Base-by-base conservation (phyloP, 2,888 invertebrate genomes). In the Synanthedon formicaeformis region DNA sequence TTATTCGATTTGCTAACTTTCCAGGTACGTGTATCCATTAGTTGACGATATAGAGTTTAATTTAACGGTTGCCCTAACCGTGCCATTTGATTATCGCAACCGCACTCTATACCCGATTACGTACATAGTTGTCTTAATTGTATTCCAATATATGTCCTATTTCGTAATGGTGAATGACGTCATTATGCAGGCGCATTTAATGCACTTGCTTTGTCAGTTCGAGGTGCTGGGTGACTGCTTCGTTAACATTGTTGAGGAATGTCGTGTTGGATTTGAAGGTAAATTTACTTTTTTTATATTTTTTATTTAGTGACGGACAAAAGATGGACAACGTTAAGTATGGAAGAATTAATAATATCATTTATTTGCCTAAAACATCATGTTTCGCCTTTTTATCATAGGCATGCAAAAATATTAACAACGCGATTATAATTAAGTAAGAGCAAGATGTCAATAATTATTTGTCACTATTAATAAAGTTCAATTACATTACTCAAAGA, bases 31-130 rank as follows among this genome's bases (percentile, higher is more conserved):
- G 1, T 58, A 57, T 16, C 63, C 61, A 3, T 51, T 63, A 11
- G 51, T 61, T 27, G 63, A 63, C 48, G 59, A 60, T 23, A 12
- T 59, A 18, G 61, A 61, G 12, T 63, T 59, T 54, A 63, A 63
- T 23, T 34, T 61, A 14, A 27, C 56, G 14, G 54, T 55, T 0
- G 49, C 56, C 8, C 34, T 60, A 1, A 52, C 51, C 5, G 13
- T 63, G 10, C 61, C 61, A 3, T 40, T 58, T 16, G 54, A 61
- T 16, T 59, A 58, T 50, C 50, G 50, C 10, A 57, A 55, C 2
- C 56, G 57, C 2, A 6, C 10, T 2, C 57, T 54, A 6, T 63
- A 63, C 51, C 54, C 57, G 13, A 18, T 58, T 4, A 55, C 50
- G 4, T 63, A 61, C 54, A 3, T 52, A 5, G 3, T 53, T 1